Conservation (phyloP, 92 coral and sea anemone genomes). For the Epizoanthus rinbou region DNA sequence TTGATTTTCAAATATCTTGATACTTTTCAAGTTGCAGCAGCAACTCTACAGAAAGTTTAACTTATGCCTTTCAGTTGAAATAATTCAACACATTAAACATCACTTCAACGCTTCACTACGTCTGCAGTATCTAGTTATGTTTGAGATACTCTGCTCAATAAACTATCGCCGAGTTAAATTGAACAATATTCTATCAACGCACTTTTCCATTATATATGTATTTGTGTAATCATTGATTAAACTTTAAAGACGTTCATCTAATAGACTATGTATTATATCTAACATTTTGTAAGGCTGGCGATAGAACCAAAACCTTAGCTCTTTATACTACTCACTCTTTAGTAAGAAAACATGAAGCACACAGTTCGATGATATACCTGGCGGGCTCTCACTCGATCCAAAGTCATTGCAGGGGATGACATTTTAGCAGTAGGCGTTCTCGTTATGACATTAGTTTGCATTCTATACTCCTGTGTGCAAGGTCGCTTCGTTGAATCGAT, state of each 20-base stretch:
- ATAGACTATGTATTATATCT: neutral
- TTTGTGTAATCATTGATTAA: too few species aligned
- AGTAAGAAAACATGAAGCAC: neutral
- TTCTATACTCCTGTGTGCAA: neutral
- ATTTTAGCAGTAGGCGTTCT: slow-evolving; percentile 23
- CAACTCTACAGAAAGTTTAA: neutral
- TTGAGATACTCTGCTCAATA: too few species aligned
- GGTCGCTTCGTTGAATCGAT: neutral
- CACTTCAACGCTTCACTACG: too few species aligned
- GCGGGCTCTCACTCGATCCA: slow-evolving; percentile 4
- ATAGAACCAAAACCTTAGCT: neutral
- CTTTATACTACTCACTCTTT: neutral
- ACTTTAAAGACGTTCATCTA: too few species aligned
- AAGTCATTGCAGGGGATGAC: slow-evolving; percentile 18
- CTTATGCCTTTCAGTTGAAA: neutral
- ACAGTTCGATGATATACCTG: slow-evolving; percentile 6
- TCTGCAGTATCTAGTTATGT: too few species aligned
- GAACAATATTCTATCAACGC: too few species aligned
- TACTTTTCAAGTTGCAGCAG: neutral
- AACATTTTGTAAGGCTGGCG: neutral
- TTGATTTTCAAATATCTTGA: neutral
- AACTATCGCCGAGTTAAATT: too few species aligned
- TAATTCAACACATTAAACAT: too few species aligned
- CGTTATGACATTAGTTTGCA: slow-evolving; percentile 25
- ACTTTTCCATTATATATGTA: too few species aligned